A percentile compares a stretch with the other conserved stretches of the same genome.
Evolutionary conservation across 2,797 vertebrate genomes (phyloP).

Genomic region (Cirrhinus molitorella): DNA sequence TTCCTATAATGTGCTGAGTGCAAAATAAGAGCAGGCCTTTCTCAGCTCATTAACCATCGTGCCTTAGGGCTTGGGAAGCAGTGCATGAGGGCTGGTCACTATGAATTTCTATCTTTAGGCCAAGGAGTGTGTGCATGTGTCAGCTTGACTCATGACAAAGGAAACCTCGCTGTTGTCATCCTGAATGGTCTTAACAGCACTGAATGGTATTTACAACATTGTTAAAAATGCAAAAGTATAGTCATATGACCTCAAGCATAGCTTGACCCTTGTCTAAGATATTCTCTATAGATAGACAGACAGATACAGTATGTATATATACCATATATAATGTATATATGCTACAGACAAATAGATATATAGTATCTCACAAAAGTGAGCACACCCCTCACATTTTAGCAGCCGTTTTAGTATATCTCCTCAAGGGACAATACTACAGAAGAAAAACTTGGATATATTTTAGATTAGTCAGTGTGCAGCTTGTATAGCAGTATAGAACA

Average conservation of each 20-base stretch:
- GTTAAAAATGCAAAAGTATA: conserved; percentile 3
- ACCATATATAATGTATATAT: not conserved
- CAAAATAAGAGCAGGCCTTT: conserved; percentile 51
- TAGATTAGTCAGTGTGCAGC: too few relatives aligned
- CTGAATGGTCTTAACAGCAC: conserved; percentile 32
- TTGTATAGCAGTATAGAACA: too few relatives aligned
- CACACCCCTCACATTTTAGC: too few relatives aligned
- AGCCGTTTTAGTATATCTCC: too few relatives aligned
- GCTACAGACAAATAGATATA: not conserved
- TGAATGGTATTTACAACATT: not conserved
- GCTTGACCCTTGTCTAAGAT: not conserved
- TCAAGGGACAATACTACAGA: too few relatives aligned
- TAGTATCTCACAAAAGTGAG: too few relatives aligned
- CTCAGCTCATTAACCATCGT: conserved; percentile 55
- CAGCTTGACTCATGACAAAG: conserved; percentile 13
- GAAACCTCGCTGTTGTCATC: conserved; percentile 7
- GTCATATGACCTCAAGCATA: conserved; percentile 1
- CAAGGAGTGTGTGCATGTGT: conserved; percentile 19
- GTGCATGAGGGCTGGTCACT: conserved; percentile 43
- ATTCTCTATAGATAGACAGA: not conserved
- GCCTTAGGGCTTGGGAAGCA: conserved; percentile 30
- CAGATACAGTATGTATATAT: not conserved
- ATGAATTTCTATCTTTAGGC: conserved; percentile 29
- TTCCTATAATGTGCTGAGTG: conserved; percentile 41
- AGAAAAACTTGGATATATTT: too few relatives aligned